Base-by-base conservation (phyloP, 2,888 invertebrate genomes). In the Morinoia aosen region DNA sequence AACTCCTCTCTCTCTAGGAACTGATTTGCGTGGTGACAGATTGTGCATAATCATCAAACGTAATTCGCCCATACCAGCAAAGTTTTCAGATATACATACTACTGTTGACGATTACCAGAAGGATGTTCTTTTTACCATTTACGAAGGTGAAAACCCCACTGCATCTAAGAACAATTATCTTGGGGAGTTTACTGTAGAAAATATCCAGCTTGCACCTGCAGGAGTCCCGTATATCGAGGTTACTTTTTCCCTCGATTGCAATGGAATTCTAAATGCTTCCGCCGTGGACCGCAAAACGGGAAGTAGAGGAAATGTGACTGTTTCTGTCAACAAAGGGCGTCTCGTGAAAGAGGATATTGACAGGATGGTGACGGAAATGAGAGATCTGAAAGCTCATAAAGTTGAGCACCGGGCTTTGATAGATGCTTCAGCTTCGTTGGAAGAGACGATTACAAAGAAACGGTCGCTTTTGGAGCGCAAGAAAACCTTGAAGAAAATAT, bases 381-480 rank as follows among this genome's bases (percentile, higher is more conserved):
- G 98, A 97, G 97, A 97, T 96, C 98, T 97, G 97, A 97, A 97
- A 97, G 97, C 97, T 88, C 98, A 98, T 96, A 98, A 98, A 97
- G 97, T 98, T 93, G 97, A 97, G 88, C 97, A 97, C 97, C 97
- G 97, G 96, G 97, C 97, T 95, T 97, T 97, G 40, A 97, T 97
- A 97, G 97, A 97, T 48, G 97, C 98, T 95, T 97, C 97, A 97
- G 97, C 97, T 96, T 97, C 97, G 48, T 97, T 98, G 94, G 97
- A 98, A 97, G 96, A 96, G 8, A 96, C 96, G 95, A 96, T 97
- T 94, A 98, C 97, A 97, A 97, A 97, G 97, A 98, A 98, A 97
- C 99, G 99, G 98, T 98, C 98, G 97, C 98, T 98, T 96, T 96
- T 97, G 97, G 99, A 99, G 97, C 99, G 99, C 97, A 99, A 99